A percentile compares a stretch with the other conserved stretches of the same genome.
These are phyloP conservation scores for Rhagoletis zephyria DNA, from an alignment of 1,140 invertebrate species.

Conservation along the genomic window DNA sequence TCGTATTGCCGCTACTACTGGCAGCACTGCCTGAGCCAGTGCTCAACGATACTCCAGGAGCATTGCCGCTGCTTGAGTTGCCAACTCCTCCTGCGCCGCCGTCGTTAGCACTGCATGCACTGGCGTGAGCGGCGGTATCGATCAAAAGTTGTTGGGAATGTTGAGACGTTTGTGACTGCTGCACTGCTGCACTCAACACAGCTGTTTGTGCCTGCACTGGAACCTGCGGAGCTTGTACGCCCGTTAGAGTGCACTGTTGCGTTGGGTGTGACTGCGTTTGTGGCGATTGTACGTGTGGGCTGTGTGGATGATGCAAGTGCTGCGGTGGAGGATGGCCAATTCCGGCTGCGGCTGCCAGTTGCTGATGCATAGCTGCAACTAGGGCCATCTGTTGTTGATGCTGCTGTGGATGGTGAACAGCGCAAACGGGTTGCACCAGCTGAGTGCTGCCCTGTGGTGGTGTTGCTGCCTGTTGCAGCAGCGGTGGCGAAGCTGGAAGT, in stretches of 20 bases:
- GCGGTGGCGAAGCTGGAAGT: constrained; percentile 66
- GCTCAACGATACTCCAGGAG: constrained; percentile 60
- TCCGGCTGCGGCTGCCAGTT: constrained; percentile 59
- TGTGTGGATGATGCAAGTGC: constrained; percentile 54
- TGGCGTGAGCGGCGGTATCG: constrained; percentile 57
- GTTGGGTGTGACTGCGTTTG: constrained; percentile 56
- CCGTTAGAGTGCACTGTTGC: constrained; percentile 58
- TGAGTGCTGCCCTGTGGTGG: constrained; percentile 65
- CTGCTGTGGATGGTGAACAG: constrained; percentile 71
- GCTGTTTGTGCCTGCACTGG: background rate
- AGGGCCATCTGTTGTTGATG: constrained; percentile 65
- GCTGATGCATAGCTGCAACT: constrained; percentile 69
- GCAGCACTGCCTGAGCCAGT: constrained; percentile 66
- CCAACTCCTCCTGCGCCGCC: constrained; percentile 58
- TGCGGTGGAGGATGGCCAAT: constrained; percentile 56
- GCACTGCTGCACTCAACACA: constrained; percentile 56
- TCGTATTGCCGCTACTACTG: constrained; percentile 61
- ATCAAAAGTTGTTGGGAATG: constrained; percentile 51
- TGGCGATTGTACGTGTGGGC: constrained; percentile 52
- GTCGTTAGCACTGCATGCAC: background rate
- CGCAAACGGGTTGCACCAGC: constrained; percentile 67
- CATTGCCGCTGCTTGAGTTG: constrained; percentile 56
- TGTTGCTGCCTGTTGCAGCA: constrained; percentile 67
- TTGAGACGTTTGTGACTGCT: constrained; percentile 52
- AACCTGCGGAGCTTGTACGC: background rate